Base-by-base conservation (phyloP, 2,888 invertebrate species). In the Synanthedon formicaeformis region DNA sequence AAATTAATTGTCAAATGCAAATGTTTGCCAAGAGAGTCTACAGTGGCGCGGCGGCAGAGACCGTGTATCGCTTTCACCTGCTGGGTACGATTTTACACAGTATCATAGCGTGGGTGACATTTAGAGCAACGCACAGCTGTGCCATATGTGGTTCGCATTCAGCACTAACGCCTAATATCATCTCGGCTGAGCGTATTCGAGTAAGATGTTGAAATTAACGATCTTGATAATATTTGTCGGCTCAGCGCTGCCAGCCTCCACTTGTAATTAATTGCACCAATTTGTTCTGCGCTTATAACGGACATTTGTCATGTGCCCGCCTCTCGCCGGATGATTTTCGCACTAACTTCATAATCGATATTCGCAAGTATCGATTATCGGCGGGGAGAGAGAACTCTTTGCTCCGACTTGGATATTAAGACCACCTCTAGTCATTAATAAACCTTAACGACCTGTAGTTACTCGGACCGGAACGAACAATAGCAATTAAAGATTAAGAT, bases 211-310 rank as follows among this genome's bases (percentile, higher is more conserved):
- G 78, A 79, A 82, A 84, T 81, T 82, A 85, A 85, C 84, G 83
- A 84, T 83, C 83, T 82, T 78, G 81, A 86, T 85, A 84, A 86
- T 86, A 84, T 85, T 86, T 87, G 85, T 73, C 80, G 81, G 81
- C 79, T 83, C 78, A 75, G 73, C 78, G 78, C 74, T 75, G 75
- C 77, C 75, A 74, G 75, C 8, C 78, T 73, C 77, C 67, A 70
- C 77, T 72, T 65, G 75, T 81, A 78, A 86, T 85, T 85, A 83
- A 86, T 87, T 74, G 80, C 80, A 73, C 75, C 80, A 85, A 85
- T 87, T 86, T 86, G 85, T 87, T 80, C 80, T 69, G 68, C 75
- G 80, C 84, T 86, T 83, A 83, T 83, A 84, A 82, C 81, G 73
- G 77, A 71, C 82, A 86, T 86, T 85, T 83, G 83, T 86, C 84